These are phyloP conservation scores for Cavia aperea DNA, from an alignment of 2,113 vertebrate genomes.

Conservation along the genomic window DNA sequence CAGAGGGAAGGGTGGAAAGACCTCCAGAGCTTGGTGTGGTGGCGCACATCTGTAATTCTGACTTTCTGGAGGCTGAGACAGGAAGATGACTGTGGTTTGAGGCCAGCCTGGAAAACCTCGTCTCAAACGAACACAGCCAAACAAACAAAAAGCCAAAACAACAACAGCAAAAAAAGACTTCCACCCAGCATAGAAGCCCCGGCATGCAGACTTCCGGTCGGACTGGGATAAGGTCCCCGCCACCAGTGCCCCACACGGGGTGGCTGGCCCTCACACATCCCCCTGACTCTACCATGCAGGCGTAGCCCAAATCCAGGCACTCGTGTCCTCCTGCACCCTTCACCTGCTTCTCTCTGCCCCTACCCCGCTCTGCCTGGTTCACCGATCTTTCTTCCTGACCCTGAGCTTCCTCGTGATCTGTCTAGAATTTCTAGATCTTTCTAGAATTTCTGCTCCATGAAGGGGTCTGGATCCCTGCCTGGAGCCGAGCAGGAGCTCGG, in stretches of 20 bases:
- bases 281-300: background rate
- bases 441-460: background rate
- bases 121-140: background rate
- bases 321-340: background rate
- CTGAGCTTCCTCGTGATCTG: background rate
- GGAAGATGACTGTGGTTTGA: background rate
- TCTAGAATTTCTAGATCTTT: conserved; percentile 2
- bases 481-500: background rate
- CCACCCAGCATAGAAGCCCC: rapidly evolving
- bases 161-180: background rate
- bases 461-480: background rate
- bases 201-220: rapidly evolving
- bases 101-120: background rate
- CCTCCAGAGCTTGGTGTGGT: background rate
- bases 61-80: background rate
- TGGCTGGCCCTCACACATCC: rapidly evolving
- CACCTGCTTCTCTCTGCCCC: background rate
- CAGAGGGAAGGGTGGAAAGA: background rate
- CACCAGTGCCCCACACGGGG: rapidly evolving
- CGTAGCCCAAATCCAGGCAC: background rate
- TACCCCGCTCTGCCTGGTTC: no score
- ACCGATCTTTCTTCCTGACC: background rate
- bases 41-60: background rate
- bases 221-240: background rate
- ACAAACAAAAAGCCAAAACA: background rate